Base-by-base conservation (phyloP, 2,113 vertebrate species). In the Rhineura floridana region DNA sequence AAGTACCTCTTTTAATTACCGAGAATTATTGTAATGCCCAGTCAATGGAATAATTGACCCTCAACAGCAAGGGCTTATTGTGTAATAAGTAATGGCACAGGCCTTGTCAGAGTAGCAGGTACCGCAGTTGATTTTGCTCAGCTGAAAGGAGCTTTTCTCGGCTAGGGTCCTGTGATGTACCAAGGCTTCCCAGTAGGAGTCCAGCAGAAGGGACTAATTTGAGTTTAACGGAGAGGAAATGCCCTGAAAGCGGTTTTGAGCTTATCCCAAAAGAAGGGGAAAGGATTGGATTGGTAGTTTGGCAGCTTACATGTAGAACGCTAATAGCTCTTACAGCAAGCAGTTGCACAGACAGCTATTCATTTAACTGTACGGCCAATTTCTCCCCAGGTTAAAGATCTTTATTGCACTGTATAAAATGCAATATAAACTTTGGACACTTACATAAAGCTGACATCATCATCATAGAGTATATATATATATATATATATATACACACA, bases 1-100 rank as follows among this genome's bases (percentile, higher is more conserved):
- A 97, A 97, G 96, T 96, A 96, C 97, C 93, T 94, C 96, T 95
- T 97, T 95, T 97, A 97, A 98, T 97, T 97, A 97, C 95, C 83
- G 77, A 90, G 96, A 97, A 97, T 97, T 97, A 97, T 97, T 96
- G 96, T 97, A 96, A 96, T 97, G 96, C 95, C 94, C 93, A 95
- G 95, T 97, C 96, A 97, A 96, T 96, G 95, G 96, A 96, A 95
- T 97, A 96, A 96, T 95, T 97, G 97, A 97, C 97, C 96, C 96
- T 97, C 95, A 94, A 89, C 95, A 95, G 95, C 33, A 65, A 95
- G 95, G 73, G 86, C 96, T 96, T 94, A 94, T 95, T 96, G 93
- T 94, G 94, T 94, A 95, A 97, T 96, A 96, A 96, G 93, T 95
- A 96, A 96, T 95, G 95, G 94, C 89, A 44, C 83, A 70, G 90